A percentile compares a stretch with the other conserved stretches of the same genome.
phyloP scores from a whole-genome alignment of 1,140 invertebrate species.

The Drosophila gunungcola region DNA sequence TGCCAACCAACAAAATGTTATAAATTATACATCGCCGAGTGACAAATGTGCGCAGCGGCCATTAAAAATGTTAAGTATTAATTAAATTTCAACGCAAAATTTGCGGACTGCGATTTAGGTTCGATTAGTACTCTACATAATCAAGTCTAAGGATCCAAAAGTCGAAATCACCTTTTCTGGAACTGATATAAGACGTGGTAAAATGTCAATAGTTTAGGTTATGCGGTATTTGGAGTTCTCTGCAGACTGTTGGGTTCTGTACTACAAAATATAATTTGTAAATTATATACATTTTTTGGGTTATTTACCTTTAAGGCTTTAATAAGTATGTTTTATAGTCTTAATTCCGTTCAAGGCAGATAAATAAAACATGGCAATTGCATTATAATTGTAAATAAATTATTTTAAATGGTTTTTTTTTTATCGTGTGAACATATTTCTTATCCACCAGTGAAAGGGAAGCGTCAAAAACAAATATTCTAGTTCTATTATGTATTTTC shows the following conservation, averaged over 20 bases:
- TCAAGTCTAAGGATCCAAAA: not conserved
- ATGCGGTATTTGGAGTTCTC: no score
- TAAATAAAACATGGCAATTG: no score
- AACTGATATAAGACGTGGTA: no score
- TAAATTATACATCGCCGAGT: conserved; percentile 56
- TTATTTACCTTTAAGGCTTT: no score
- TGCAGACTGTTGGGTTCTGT: no score
- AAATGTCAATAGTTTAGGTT: no score
- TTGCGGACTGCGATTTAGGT: conserved; percentile 7
- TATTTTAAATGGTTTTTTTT: not conserved
- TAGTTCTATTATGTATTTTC: not conserved
- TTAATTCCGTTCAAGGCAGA: no score
- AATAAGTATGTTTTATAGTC: no score
- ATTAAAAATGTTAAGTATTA: conserved; percentile 52
- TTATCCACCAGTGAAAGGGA: not conserved
- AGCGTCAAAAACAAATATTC: conserved; percentile 11
- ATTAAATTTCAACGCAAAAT: conserved; percentile 29
- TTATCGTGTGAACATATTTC: not conserved
- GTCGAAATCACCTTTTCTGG: no score
- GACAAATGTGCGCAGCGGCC: conserved; percentile 40
- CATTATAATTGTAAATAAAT: no score
- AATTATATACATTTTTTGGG: no score
- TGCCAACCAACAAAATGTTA: conserved; percentile 61
- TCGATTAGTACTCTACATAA: not conserved
- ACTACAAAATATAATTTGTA: no score